Evolutionary conservation across 2,888 invertebrate species (phyloP).

Genomic region (Cartodere bifasciata): DNA sequence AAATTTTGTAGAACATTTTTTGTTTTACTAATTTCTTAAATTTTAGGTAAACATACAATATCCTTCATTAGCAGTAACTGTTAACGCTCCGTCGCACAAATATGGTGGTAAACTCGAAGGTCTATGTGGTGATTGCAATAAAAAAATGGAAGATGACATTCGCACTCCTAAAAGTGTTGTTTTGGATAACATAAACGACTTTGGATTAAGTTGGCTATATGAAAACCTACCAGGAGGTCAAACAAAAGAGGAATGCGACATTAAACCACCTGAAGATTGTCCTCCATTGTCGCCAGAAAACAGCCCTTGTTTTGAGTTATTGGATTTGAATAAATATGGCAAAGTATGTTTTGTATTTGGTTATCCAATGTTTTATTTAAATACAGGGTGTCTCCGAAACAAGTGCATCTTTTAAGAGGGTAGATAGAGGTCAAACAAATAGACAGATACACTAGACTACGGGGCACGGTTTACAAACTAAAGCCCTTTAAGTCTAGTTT

Average conservation of each 20-base stretch:
- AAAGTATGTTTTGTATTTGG: too few relatives aligned
- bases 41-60: conserved; percentile 34
- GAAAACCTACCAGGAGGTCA: conserved; percentile 35
- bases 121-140: conserved; percentile 66
- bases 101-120: conserved; percentile 65
- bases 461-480: too few relatives aligned
- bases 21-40: conserved; percentile 1
- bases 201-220: conserved; percentile 44
- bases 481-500: too few relatives aligned
- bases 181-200: conserved; percentile 41
- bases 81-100: conserved; percentile 59
- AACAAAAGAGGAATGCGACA: conserved; percentile 29
- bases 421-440: too few relatives aligned
- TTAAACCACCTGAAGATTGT: conserved; percentile 29
- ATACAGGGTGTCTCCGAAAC: too few relatives aligned
- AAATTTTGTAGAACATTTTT: conserved; percentile 1
- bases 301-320: conserved; percentile 56
- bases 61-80: conserved; percentile 36
- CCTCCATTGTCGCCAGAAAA: conserved; percentile 42
- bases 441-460: too few relatives aligned
- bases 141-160: conserved; percentile 44
- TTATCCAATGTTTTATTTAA: too few relatives aligned
- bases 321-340: conserved; percentile 43
- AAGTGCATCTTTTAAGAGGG: too few relatives aligned
- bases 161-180: conserved; percentile 38